phyloP scores from a whole-genome alignment of 2,113 vertebrate species.

The Nyctibius bracteatus region DNA sequence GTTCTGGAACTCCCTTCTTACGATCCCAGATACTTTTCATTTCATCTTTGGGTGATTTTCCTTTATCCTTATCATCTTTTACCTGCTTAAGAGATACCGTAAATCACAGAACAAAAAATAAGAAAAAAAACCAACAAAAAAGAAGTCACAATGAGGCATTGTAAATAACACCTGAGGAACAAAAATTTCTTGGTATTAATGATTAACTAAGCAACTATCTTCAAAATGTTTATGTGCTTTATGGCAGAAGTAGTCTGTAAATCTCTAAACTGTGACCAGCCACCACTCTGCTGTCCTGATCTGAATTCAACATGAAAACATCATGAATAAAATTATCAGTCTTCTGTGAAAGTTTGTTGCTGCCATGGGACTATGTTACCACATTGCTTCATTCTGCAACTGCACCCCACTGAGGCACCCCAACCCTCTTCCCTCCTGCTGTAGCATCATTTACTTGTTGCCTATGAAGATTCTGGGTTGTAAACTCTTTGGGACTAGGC shows the following conservation, averaged over 20 bases:
- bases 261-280: background rate
- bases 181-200: background rate
- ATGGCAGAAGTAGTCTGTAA: background rate
- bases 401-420: background rate
- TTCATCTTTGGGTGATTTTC: conserved; percentile 73
- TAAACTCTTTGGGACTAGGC: background rate
- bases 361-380: background rate
- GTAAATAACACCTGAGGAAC: background rate
- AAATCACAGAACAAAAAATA: background rate
- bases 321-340: background rate
- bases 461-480: background rate
- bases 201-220: background rate
- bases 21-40: conserved; percentile 75
- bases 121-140: background rate
- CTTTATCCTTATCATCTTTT: conserved; percentile 77
- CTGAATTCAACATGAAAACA: background rate
- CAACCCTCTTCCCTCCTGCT: background rate
- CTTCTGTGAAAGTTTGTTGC: background rate
- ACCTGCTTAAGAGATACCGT: conserved; percentile 62
- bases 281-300: background rate
- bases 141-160: background rate
- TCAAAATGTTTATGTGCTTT: background rate
- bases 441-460: background rate
- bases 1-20: conserved; percentile 72
- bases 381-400: background rate